A percentile compares a stretch with the other conserved stretches of the same genome.
These are phyloP conservation scores for Sicus ferrugineus DNA, from an alignment of 2,888 invertebrate species.

Conservation along the genomic window DNA sequence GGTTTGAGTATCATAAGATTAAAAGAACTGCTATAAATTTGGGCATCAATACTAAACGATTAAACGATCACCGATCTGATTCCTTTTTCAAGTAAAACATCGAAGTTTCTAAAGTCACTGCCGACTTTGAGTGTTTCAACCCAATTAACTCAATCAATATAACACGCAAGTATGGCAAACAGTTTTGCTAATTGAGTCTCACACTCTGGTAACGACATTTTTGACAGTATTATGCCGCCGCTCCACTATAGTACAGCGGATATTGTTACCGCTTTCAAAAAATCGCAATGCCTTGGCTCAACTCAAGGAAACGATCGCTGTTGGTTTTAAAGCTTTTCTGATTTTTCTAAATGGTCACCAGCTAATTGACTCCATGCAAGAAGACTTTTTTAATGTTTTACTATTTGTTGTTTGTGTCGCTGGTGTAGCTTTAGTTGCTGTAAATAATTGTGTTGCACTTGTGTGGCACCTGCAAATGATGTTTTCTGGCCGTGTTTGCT, in stretches of 20 bases:
- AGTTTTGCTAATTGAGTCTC: neutral
- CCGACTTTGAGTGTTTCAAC: neutral
- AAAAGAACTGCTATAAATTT: no score
- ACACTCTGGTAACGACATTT: neutral
- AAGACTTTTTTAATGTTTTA: no score
- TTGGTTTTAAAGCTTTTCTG: neutral
- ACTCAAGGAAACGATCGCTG: neutral
- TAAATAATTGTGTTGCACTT: constrained; percentile 13
- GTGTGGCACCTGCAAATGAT: constrained; percentile 23
- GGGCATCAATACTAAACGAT: no score
- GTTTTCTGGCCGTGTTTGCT: neutral
- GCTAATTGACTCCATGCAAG: constrained; percentile 10
- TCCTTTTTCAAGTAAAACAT: no score
- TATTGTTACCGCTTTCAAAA: constrained; percentile 2
- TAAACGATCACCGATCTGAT: no score
- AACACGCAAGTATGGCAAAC: neutral
- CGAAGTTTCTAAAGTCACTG: no score
- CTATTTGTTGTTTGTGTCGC: neutral
- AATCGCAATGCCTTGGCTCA: neutral
- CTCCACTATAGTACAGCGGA: neutral
- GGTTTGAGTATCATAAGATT: no score
- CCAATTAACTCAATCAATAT: neutral
- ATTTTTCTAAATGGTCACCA: neutral
- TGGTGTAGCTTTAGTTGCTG: neutral
- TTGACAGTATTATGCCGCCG: neutral